phyloP scores from a whole-genome alignment of 2,888 invertebrate species.

The Drosophila koepferae region DNA sequence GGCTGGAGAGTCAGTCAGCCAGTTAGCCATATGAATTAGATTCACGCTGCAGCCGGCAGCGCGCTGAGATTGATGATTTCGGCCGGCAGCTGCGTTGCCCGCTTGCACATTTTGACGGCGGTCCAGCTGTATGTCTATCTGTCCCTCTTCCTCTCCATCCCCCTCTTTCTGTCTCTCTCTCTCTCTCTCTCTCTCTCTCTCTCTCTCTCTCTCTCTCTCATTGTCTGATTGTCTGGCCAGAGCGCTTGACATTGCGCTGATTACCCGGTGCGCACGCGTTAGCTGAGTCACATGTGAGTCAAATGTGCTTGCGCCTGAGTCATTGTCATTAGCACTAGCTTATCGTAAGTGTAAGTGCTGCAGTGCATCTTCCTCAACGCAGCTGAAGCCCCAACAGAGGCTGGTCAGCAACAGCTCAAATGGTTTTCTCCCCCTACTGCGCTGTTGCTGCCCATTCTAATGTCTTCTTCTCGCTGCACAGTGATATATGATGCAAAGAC shows the following conservation, averaged over 20 bases:
- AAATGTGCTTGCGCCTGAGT: constrained; percentile 51
- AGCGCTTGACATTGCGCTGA: constrained; percentile 69
- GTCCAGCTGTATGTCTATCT: constrained; percentile 11
- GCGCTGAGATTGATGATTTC: constrained; percentile 71
- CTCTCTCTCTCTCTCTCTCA: not conserved
- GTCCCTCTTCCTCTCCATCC: not conserved
- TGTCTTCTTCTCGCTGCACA: constrained; percentile 13
- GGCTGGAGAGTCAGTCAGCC: constrained; percentile 1
- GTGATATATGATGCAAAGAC: constrained; percentile 12
- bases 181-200: not conserved
- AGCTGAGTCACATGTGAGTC: constrained; percentile 51
- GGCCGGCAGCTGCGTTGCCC: constrained; percentile 56
- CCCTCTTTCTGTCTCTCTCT: not conserved
- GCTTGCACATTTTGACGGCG: constrained; percentile 61
- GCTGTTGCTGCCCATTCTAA: constrained; percentile 30
- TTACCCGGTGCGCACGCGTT: constrained; percentile 43
- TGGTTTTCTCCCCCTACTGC: constrained; percentile 15
- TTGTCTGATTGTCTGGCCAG: constrained; percentile 25
- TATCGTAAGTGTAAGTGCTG: constrained; percentile 44
- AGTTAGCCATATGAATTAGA: constrained; percentile 66
- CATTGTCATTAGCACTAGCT: constrained; percentile 77
- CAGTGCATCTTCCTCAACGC: constrained; percentile 13
- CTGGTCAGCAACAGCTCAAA: constrained; percentile 32
- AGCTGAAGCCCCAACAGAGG: constrained; percentile 13
- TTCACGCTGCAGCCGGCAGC: constrained; percentile 51